phyloP scores from a whole-genome alignment of 1,140 invertebrate species.

The Drosophila kurseongensis region DNA sequence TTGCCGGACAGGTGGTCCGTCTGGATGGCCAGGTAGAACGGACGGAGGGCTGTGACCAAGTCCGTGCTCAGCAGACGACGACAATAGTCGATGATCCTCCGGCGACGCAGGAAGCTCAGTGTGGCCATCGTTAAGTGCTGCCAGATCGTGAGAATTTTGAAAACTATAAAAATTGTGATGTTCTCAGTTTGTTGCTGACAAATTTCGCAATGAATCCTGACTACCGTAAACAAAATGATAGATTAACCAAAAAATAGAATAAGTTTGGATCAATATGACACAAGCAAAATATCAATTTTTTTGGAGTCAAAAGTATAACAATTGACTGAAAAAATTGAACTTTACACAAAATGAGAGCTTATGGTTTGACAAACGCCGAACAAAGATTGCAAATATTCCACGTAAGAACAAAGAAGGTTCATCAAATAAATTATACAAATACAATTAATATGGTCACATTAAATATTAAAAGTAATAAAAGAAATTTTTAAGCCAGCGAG shows the following conservation, averaged over 20 bases:
- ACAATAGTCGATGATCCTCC: background rate
- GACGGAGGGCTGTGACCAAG: slow-evolving; percentile 93
- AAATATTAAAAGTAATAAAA: background rate
- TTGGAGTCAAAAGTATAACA: too few relatives aligned
- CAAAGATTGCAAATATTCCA: too few relatives aligned
- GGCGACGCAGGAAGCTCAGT: slow-evolving; percentile 5
- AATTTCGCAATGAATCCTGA: slow-evolving; percentile 7
- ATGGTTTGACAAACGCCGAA: too few relatives aligned
- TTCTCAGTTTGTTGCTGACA: background rate
- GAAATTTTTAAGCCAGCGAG: background rate
- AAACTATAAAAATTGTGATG: slow-evolving; percentile 3
- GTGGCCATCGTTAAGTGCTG: slow-evolving; percentile 12
- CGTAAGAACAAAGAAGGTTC: too few relatives aligned
- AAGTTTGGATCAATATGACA: too few relatives aligned
- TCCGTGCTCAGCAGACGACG: slow-evolving; percentile 85
- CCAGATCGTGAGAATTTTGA: slow-evolving; percentile 12
- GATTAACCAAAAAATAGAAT: too few relatives aligned
- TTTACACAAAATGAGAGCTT: too few relatives aligned
- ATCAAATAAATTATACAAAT: too few relatives aligned
- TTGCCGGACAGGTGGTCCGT: slow-evolving; percentile 95
- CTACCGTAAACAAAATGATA: too few relatives aligned
- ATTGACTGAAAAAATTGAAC: too few relatives aligned
- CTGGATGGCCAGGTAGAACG: slow-evolving; percentile 97
- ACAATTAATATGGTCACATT: too few relatives aligned
- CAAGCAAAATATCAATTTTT: background rate